phyloP scores from a whole-genome alignment of 2,113 vertebrate genomes.

The Xerus inauris region DNA sequence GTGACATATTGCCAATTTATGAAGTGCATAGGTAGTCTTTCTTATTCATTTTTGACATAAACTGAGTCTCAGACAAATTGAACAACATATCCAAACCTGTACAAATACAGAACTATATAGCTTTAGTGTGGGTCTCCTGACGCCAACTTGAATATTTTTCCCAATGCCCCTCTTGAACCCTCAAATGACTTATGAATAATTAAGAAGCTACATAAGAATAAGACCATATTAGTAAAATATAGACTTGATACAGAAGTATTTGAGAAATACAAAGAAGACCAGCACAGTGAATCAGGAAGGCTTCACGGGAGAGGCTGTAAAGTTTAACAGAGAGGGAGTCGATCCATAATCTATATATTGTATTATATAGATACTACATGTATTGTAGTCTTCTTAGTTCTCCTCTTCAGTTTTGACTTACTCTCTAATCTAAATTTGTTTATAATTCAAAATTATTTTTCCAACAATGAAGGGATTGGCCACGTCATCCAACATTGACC shows the following conservation, averaged over 20 bases:
- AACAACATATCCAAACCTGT: background rate
- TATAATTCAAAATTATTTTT: slow-evolving; percentile 13
- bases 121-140: background rate
- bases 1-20: background rate
- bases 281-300: background rate
- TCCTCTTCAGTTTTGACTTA: background rate
- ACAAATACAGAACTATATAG: background rate
- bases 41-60: background rate
- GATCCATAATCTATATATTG: background rate
- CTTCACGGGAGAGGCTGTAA: background rate
- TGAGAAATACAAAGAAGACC: background rate
- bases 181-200: slow-evolving; percentile 45
- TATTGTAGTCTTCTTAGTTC: background rate
- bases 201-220: slow-evolving; percentile 26
- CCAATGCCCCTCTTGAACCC: background rate
- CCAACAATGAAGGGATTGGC: background rate
- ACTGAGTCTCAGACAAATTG: background rate
- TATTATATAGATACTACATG: background rate
- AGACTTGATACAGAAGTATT: background rate
- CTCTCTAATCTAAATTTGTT: slow-evolving; percentile 21
- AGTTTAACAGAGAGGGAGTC: background rate
- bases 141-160: background rate
- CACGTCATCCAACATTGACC: background rate
- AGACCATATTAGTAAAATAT: slow-evolving; percentile 33
- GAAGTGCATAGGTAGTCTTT: background rate